A percentile compares a stretch with the other conserved stretches of the same genome.
These are phyloP conservation scores for Stenurella melanura DNA, from an alignment of 2,888 invertebrate genomes.

Conservation along the genomic window DNA sequence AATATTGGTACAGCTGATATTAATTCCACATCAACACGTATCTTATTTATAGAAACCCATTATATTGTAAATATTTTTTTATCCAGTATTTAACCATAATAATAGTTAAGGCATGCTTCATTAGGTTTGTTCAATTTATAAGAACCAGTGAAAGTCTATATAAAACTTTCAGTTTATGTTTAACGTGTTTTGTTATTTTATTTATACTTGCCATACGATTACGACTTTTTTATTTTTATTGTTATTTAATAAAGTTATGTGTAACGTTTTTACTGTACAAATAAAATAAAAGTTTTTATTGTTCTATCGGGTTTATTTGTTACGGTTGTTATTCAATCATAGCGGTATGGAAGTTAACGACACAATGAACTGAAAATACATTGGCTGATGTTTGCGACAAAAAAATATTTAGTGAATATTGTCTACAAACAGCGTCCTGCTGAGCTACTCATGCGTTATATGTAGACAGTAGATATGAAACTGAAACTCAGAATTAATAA, in stretches of 20 bases:
- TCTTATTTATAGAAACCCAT: slow-evolving; percentile 21
- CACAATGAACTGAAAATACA: too few relatives aligned
- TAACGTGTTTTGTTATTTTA: slow-evolving; percentile 25
- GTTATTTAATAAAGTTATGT: slow-evolving; percentile 29
- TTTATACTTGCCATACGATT: slow-evolving; percentile 35
- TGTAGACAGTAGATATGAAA: too few relatives aligned
- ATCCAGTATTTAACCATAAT: slow-evolving; percentile 28
- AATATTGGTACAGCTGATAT: slow-evolving; percentile 21
- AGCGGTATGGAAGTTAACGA: too few relatives aligned
- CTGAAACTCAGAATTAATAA: too few relatives aligned
- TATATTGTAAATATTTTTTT: slow-evolving; percentile 29
- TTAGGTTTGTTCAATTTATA: slow-evolving; percentile 38
- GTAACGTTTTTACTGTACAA: slow-evolving; percentile 22
- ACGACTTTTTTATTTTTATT: slow-evolving; percentile 28
- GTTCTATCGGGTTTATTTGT: background rate
- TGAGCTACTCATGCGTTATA: too few relatives aligned
- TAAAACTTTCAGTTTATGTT: slow-evolving; percentile 5
- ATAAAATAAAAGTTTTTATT: slow-evolving; percentile 2
- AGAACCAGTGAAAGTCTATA: slow-evolving; percentile 41
- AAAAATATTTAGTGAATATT: too few relatives aligned
- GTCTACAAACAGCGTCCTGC: too few relatives aligned
- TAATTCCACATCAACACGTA: slow-evolving; percentile 7
- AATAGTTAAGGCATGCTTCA: slow-evolving; percentile 29
- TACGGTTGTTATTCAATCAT: too few relatives aligned
- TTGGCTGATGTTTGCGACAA: too few relatives aligned